These are phyloP conservation scores for Ethmia dodecea DNA, from an alignment of 2,888 invertebrate genomes.

Conservation along the genomic window DNA sequence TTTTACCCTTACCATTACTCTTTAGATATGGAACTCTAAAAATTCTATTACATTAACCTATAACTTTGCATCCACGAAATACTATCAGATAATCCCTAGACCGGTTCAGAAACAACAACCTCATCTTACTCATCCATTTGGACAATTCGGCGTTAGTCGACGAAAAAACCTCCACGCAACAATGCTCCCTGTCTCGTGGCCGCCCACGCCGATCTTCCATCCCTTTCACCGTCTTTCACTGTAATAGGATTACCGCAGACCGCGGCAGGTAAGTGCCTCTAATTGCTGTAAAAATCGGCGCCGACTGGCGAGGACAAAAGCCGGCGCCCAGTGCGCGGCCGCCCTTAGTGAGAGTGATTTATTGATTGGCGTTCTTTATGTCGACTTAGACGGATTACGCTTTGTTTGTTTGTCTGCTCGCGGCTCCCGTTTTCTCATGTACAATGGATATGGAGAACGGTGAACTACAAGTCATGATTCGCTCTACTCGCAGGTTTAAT, in stretches of 20 bases:
- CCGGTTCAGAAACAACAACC: conserved; percentile 23
- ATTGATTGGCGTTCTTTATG: conserved; percentile 63
- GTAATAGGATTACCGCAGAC: conserved; percentile 68
- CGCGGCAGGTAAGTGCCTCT: conserved; percentile 72
- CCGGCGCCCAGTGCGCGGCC: conserved; percentile 57
- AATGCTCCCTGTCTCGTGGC: conserved; percentile 16
- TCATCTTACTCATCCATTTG: conserved; percentile 24
- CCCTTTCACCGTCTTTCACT: conserved; percentile 3
- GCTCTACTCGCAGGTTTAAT: background rate
- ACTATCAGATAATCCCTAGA: background rate
- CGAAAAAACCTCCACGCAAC: conserved; percentile 10
- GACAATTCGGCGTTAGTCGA: conserved; percentile 16
- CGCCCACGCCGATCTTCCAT: conserved; percentile 23
- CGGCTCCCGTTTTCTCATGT: conserved; percentile 41
- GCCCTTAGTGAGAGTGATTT: conserved; percentile 68
- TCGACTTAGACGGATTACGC: conserved; percentile 56
- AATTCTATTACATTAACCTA: too few relatives aligned
- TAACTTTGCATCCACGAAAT: too few relatives aligned
- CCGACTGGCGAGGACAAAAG: conserved; percentile 60
- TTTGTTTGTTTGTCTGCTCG: conserved; percentile 58
- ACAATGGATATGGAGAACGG: conserved; percentile 7
- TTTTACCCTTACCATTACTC: too few relatives aligned
- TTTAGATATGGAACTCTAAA: too few relatives aligned
- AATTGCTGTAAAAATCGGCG: conserved; percentile 74
- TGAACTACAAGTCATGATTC: conserved; percentile 6